Conservation (phyloP, 2,888 invertebrate species). For the Lasioglossum pauxillum region DNA sequence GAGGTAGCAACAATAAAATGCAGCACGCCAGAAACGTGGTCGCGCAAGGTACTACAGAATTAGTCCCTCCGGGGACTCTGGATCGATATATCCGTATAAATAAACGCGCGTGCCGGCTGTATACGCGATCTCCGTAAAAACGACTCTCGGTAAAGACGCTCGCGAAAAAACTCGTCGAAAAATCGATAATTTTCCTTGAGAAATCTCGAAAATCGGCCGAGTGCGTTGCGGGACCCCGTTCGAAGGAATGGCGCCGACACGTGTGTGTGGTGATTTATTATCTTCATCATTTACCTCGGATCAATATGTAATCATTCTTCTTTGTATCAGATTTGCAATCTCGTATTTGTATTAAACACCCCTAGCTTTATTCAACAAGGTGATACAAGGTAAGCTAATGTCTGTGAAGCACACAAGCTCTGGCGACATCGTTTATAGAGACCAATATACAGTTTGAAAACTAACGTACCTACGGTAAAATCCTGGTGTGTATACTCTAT, state of each 20-base stretch:
- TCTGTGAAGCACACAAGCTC: constrained; percentile 81
- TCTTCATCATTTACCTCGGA: not conserved
- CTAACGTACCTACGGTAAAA: constrained; percentile 74
- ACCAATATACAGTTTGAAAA: constrained; percentile 76
- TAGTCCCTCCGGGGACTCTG: constrained; percentile 17
- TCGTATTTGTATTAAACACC: constrained; percentile 81
- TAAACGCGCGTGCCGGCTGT: constrained; percentile 17
- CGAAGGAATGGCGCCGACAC: constrained; percentile 40
- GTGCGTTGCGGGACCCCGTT: constrained; percentile 67
- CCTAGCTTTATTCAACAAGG: constrained; percentile 84
- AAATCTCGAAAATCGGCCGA: constrained; percentile 1
- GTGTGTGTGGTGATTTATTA: constrained; percentile 1
- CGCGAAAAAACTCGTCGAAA: not conserved
- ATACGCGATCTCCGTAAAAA: not conserved
- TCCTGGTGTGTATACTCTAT: constrained; percentile 61
- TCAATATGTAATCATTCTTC: constrained; percentile 6
- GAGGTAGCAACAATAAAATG: constrained; percentile 69
- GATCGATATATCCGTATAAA: constrained; percentile 47
- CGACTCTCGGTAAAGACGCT: not conserved
- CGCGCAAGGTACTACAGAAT: constrained; percentile 64
- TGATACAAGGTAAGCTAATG: constrained; percentile 82
- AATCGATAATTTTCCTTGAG: not conserved
- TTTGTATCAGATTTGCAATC: constrained; percentile 35
- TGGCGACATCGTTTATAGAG: constrained; percentile 75
- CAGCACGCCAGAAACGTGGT: constrained; percentile 64